Conservation (phyloP, 2,113 vertebrate species). For the Dolichotis patagonum region DNA sequence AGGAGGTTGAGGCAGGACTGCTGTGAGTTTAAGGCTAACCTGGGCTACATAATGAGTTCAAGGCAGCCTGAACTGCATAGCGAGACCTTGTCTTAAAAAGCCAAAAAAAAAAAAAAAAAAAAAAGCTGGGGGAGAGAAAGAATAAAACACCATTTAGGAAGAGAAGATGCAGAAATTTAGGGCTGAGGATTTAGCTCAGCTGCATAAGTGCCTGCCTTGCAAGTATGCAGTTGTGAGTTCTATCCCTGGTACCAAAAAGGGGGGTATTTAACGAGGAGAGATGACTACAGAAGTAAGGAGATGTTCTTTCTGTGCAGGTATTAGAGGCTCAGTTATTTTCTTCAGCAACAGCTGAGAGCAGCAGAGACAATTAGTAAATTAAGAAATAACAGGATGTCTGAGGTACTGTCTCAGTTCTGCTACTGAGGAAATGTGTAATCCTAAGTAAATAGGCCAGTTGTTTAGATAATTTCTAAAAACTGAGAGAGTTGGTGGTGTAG, state of each 20-base stretch:
- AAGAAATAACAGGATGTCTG: not conserved
- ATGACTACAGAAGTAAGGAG: not conserved
- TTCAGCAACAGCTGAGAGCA: not conserved
- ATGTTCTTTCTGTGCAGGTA: not conserved
- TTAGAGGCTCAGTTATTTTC: not conserved
- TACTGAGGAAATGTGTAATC: not conserved
- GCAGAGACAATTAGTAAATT: not conserved
- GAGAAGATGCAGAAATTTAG: too few relatives aligned
- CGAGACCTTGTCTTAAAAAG: too few relatives aligned
- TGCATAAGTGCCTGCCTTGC: too few relatives aligned
- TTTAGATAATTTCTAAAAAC: slow-evolving; percentile 17
- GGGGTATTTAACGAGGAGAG: not conserved
- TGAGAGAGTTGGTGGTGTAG: not conserved
- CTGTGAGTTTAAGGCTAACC: not conserved
- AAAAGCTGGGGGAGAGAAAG: not conserved
- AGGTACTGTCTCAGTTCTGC: not conserved
- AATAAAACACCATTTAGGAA: not conserved
- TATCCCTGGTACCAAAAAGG: too few relatives aligned
- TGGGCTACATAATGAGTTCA: not conserved
- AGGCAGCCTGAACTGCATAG: not conserved
- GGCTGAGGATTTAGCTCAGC: too few relatives aligned
- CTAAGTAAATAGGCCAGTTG: not conserved
- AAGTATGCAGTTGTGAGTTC: too few relatives aligned
- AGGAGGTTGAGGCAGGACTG: not conserved
- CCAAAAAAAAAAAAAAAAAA: not conserved